Evolutionary conservation across 2,797 vertebrate species (phyloP).

Genomic region (Corythornis leucogaster): DNA sequence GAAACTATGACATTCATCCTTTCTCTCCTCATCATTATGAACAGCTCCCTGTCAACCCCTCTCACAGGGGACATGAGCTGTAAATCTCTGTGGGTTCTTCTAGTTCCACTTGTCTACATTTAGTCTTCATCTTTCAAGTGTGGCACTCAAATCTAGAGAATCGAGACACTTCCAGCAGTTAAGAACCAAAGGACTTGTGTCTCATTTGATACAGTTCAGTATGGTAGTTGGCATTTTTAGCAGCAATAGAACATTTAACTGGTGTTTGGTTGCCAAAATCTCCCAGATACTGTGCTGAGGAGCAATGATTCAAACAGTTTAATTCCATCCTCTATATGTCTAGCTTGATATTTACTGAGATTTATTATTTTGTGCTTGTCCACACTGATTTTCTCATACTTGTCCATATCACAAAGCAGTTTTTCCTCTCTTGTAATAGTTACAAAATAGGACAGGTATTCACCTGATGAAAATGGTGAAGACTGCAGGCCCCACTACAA

Average conservation of each 20-base stretch:
- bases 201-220: background rate
- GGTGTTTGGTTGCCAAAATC: background rate
- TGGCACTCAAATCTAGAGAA: background rate
- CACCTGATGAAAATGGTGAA: background rate
- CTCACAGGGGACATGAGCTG: background rate
- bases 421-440: background rate
- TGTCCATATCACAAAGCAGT: background rate
- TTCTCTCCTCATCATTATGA: background rate
- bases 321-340: background rate
- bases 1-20: no score
- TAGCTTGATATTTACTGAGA: background rate
- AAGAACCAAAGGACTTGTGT: background rate
- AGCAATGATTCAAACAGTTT: background rate
- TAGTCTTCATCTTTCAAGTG: background rate
- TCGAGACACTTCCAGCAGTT: rapidly evolving
- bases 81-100: background rate
- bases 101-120: background rate
- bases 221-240: background rate
- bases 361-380: background rate
- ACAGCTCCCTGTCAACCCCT: background rate
- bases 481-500: background rate
- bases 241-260: background rate
- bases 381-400: background rate
- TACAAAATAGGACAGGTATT: background rate
- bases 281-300: background rate